phyloP scores from a whole-genome alignment of 1,140 invertebrate genomes.

The Zelostemma sp. region DNA sequence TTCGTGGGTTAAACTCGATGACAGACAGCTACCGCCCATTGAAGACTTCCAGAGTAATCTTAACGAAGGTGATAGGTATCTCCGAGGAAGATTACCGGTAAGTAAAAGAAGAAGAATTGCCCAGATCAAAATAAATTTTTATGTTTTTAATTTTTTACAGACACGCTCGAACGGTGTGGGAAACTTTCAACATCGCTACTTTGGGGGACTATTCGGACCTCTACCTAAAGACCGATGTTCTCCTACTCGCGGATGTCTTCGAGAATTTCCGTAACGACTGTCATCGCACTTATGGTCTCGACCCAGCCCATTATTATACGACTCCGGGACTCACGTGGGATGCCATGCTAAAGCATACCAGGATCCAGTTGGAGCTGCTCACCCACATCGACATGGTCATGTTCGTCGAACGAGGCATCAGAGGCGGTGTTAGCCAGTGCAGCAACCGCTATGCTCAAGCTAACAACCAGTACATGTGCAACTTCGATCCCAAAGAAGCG shows the following conservation, averaged over 20 bases:
- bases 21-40: conserved; percentile 52
- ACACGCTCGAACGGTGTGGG: conserved; percentile 65
- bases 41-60: conserved; percentile 61
- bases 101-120: too few relatives aligned
- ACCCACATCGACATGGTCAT: conserved; percentile 52
- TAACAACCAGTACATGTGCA: conserved; percentile 17
- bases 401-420: conserved; percentile 54
- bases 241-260: conserved; percentile 63
- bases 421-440: not conserved
- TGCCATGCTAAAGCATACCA: conserved; percentile 59
- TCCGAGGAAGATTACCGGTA: conserved; percentile 60
- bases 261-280: conserved; percentile 54
- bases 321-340: conserved; percentile 54
- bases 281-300: conserved; percentile 51
- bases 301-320: conserved; percentile 34
- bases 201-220: conserved; percentile 54
- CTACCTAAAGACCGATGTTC: conserved; percentile 63
- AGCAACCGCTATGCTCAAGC: not conserved
- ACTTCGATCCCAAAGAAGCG: conserved; percentile 7
- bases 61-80: conserved; percentile 46
- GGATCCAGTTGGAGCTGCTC: conserved; percentile 67
- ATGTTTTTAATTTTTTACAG: too few relatives aligned
- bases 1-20: too few relatives aligned
- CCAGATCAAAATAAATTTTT: too few relatives aligned
- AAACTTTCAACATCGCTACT: conserved; percentile 55